A percentile compares a stretch with the other conserved stretches of the same genome.
phyloP scores from a whole-genome alignment of 2,797 vertebrate genomes.

The Lerista edwardsae region DNA sequence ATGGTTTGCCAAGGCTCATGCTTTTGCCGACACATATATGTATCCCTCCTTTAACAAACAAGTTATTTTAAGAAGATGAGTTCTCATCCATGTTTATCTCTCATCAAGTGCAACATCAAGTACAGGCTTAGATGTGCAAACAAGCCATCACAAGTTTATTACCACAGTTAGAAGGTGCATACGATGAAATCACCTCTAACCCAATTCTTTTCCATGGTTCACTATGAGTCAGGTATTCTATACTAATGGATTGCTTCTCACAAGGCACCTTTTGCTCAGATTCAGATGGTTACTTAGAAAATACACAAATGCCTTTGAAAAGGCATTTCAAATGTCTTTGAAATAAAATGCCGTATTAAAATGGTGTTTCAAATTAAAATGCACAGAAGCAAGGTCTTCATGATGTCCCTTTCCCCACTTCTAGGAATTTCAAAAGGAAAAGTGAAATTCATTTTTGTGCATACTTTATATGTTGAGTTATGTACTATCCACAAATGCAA shows the following conservation, averaged over 20 bases:
- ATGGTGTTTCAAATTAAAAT: background rate
- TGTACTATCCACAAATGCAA: background rate
- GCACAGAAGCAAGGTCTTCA: background rate
- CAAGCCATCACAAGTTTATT: background rate
- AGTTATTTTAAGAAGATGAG: background rate
- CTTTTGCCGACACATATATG: too few relatives aligned
- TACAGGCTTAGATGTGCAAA: background rate
- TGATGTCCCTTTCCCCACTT: background rate
- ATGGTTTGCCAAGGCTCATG: too few relatives aligned
- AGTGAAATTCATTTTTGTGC: background rate
- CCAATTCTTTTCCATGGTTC: background rate
- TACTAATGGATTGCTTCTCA: too few relatives aligned
- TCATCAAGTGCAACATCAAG: background rate
- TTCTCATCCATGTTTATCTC: background rate
- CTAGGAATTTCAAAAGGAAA: background rate
- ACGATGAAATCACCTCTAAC: background rate
- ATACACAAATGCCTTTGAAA: too few relatives aligned
- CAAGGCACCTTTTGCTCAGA: background rate
- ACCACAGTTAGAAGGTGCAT: background rate
- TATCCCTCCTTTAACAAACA: background rate
- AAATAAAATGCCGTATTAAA: too few relatives aligned
- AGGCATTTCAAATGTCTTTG: too few relatives aligned
- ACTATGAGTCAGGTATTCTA: background rate
- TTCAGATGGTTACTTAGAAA: background rate
- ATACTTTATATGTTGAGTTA: background rate